Evolutionary conservation across 2,888 invertebrate genomes (phyloP), one percentile per base, ranked within the genome.

Genomic region (Actias luna): DNA sequence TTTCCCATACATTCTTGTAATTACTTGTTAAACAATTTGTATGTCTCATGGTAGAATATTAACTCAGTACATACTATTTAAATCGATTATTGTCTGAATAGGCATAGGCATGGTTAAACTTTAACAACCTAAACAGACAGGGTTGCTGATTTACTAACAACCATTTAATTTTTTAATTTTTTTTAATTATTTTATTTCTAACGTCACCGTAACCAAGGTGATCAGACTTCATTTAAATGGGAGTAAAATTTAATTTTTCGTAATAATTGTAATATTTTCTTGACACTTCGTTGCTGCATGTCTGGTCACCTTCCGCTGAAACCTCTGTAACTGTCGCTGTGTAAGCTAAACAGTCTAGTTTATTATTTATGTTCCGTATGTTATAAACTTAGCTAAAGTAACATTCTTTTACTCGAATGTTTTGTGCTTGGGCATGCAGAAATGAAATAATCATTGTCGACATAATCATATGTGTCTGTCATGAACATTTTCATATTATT

Each of bases 371-470:
- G 69, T 77, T 77, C 76, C 72, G 74, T 71, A 73, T 75, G 73
- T 75, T 74, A 71, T n/a, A n/a, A 74, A 81, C 3, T 3, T 89
- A 87, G 85, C 77, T 85, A 83, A 86, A 84, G 83, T 75, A 71
- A 88, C 84, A 84, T 88, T 85, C 81, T 74, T 77, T 77, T 76
- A 72, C 73, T 65, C 76, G 80, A 86, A 86, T 85, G 85, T 84
- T 85, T 78, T 86, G 85, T 89, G 92, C 91, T 92, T 92, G 86
- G 92, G 92, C 92, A 92, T 92, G 92, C 92, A 92, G 92, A 90
- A 91, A 92, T 92, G 91, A 84, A 83, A 82, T 82, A 80, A 74
- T 81, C 77, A 80, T 84, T 77, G 74, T 84, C 80, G 76, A 79
- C 74, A 74, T 78, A 76, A 68, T 76, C 76, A 79, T 82, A 70